A percentile compares a stretch with the other conserved stretches of the same genome.
Evolutionary conservation across 1,140 invertebrate genomes (phyloP).

Genomic region (Pemphigus obesinymphae): DNA sequence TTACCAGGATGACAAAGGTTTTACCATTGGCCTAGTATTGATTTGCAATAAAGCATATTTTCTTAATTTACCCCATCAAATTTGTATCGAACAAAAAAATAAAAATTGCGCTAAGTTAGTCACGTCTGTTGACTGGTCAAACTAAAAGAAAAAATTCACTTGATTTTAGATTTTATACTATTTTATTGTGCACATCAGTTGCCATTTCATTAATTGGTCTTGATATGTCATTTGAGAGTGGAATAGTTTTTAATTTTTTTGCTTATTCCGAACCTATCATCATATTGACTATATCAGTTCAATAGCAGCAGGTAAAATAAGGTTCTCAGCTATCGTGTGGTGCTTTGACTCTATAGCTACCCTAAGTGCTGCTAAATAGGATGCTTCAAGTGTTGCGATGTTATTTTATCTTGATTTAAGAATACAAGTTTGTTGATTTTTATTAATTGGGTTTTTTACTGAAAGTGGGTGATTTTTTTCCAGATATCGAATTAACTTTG

Average conservation of each 20-base stretch:
- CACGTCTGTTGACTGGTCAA: not conserved
- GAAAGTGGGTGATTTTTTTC: too few species aligned
- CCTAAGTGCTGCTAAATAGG: too few species aligned
- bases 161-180: too few species aligned
- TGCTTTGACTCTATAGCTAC: too few species aligned
- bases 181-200: not conserved
- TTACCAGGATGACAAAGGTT: too few species aligned
- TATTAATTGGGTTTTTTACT: too few species aligned
- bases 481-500: too few species aligned
- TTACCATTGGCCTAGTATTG: too few species aligned
- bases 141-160: not conserved
- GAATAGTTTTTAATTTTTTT: too few species aligned
- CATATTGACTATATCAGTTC: not conserved
- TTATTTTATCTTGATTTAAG: too few species aligned
- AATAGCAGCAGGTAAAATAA: conserved; percentile 2
- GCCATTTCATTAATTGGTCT: not conserved
- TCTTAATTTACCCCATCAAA: not conserved
- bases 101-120: not conserved
- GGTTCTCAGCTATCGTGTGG: not conserved
- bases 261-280: not conserved
- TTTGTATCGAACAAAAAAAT: not conserved
- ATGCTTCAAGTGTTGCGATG: too few species aligned
- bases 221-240: not conserved
- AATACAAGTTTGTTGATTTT: too few species aligned
- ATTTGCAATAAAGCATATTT: not conserved